A percentile compares a stretch with the other conserved stretches of the same genome.
Conservation (phyloP, 2,888 invertebrate genomes). For the Ochropleura leucogaster region DNA sequence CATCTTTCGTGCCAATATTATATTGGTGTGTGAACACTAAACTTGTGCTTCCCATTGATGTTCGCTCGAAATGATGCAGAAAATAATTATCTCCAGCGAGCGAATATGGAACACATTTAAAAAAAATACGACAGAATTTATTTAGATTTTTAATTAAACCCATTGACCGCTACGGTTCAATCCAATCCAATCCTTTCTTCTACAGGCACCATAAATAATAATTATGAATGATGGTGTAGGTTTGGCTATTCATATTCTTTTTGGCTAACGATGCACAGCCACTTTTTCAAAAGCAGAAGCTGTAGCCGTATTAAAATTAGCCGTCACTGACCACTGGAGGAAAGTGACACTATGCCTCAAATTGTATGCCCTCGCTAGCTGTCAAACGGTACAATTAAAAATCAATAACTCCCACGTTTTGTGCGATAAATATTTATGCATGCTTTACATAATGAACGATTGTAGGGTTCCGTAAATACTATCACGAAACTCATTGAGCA, state of each 20-base stretch:
- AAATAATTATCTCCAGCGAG: slow-evolving; percentile 46
- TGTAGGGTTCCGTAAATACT: slow-evolving; percentile 64
- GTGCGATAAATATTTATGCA: slow-evolving; percentile 40
- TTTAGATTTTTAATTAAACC: slow-evolving; percentile 24
- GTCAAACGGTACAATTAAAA: slow-evolving; percentile 19
- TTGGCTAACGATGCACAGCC: no score
- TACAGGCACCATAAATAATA: background rate
- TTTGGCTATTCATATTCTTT: no score
- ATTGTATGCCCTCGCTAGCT: background rate
- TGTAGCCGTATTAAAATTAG: no score
- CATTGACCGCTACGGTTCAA: slow-evolving; percentile 10
- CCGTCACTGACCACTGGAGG: no score
- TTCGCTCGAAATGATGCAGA: slow-evolving; percentile 47
- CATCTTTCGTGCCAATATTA: slow-evolving; percentile 7
- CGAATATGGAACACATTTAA: slow-evolving; percentile 32
- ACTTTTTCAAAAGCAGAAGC: no score
- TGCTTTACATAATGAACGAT: slow-evolving; percentile 33
- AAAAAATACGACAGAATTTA: slow-evolving; percentile 15
- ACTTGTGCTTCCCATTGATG: slow-evolving; percentile 19
- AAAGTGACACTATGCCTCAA: background rate
- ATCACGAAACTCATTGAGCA: slow-evolving; percentile 66
- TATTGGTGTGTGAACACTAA: slow-evolving; percentile 41
- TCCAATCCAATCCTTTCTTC: background rate
- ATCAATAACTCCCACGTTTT: slow-evolving; percentile 30
- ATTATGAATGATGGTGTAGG: background rate